Conservation (phyloP, 64 coral and sea anemone species). For the Porites lutea region DNA sequence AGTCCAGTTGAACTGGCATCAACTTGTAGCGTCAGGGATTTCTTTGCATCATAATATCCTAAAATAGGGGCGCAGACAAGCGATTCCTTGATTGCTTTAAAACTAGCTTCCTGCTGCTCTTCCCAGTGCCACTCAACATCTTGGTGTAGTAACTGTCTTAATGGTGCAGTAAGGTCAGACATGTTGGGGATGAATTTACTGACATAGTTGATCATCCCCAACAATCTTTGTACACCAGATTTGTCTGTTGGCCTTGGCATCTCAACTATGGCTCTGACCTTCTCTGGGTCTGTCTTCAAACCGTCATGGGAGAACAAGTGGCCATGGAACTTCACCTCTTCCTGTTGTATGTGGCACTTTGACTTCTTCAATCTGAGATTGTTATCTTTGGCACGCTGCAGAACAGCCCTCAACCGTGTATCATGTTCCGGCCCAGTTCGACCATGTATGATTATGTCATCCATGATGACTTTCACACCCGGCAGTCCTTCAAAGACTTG, state of each 20-base stretch:
- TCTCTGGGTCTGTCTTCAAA: neutral
- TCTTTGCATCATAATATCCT: slow-evolving; percentile 6
- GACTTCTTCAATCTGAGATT: neutral
- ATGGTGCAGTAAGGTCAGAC: slow-evolving; percentile 62
- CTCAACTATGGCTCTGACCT: neutral
- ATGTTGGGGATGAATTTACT: slow-evolving; percentile 62
- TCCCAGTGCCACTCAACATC: slow-evolving; percentile 70
- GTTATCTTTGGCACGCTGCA: neutral
- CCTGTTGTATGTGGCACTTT: too few relatives aligned
- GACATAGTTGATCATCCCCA: slow-evolving; percentile 48
- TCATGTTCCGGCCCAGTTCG: neutral
- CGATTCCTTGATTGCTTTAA: slow-evolving; percentile 39
- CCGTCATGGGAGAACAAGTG: neutral
- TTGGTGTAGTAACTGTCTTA: slow-evolving; percentile 30
- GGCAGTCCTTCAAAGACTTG: neutral
- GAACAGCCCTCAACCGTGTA: neutral
- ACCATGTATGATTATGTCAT: too few relatives aligned
- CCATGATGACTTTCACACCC: too few relatives aligned
- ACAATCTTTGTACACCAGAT: slow-evolving; percentile 32
- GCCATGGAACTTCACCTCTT: neutral
- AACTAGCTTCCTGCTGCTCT: slow-evolving; percentile 50
- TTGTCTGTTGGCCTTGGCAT: slow-evolving; percentile 54
- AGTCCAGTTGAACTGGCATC: neutral
- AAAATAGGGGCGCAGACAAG: slow-evolving; percentile 33
- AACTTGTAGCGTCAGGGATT: slow-evolving; percentile 25